Percentiles rank a stretch among this genome's conserved stretches.
phyloP scores from a whole-genome alignment of 2,888 invertebrate species.

The Andrena chrysosceles region DNA sequence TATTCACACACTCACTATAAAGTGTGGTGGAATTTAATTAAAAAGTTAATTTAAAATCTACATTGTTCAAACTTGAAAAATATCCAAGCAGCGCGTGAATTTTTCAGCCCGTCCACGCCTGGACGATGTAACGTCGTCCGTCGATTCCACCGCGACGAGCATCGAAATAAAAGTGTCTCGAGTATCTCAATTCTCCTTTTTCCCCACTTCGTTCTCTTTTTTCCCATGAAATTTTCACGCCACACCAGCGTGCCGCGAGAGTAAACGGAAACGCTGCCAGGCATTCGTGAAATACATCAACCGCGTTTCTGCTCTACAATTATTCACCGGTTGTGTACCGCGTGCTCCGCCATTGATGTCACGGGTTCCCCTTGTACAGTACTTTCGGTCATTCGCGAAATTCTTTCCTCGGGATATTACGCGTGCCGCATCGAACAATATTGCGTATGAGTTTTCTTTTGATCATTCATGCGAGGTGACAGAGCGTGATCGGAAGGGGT shows the following conservation, averaged over 20 bases:
- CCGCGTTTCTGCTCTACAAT: neutral
- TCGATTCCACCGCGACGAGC: neutral
- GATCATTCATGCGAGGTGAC: no score
- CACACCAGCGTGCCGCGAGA: neutral
- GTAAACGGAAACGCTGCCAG: neutral
- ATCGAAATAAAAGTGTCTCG: neutral
- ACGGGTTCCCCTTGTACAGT: neutral
- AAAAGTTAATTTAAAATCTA: neutral
- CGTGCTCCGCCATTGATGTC: neutral
- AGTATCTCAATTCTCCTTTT: neutral
- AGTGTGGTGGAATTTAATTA: constrained; percentile 3
- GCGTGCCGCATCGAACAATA: neutral
- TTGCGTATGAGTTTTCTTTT: neutral
- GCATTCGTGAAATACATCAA: constrained; percentile 3
- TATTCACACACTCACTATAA: neutral
- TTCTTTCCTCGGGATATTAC: neutral
- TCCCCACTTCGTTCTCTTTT: neutral
- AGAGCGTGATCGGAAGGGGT: no score
- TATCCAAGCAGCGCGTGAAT: neutral
- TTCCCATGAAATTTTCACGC: neutral
- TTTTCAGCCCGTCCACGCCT: neutral
- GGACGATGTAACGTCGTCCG: neutral
- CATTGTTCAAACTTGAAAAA: neutral
- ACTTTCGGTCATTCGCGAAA: neutral
- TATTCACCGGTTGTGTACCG: constrained; percentile 14